phyloP scores from a whole-genome alignment of 1,140 invertebrate genomes.

The Tetramorium simillimum region DNA sequence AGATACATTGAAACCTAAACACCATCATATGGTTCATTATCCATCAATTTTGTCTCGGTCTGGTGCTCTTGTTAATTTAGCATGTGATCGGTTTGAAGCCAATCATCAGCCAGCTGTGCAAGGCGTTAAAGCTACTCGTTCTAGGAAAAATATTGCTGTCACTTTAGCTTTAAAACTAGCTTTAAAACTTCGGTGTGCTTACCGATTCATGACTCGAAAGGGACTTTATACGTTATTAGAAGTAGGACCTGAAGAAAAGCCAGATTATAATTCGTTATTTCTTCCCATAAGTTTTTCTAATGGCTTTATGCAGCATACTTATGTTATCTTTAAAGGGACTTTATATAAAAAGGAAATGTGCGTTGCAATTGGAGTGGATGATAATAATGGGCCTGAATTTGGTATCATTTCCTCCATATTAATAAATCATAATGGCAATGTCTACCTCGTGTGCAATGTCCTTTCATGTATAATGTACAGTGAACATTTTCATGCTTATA shows the following conservation, averaged over 20 bases:
- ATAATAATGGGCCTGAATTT: neutral
- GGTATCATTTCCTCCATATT: constrained; percentile 5
- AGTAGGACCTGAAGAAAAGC: neutral
- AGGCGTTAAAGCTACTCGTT: neutral
- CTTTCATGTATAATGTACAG: neutral
- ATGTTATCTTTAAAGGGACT: neutral
- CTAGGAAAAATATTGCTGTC: neutral
- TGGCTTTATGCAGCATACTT: constrained; percentile 1
- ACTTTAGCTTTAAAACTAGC: constrained; percentile 12
- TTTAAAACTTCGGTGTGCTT: constrained; percentile 12
- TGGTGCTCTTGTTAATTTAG: neutral
- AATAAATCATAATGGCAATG: neutral
- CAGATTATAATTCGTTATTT: neutral
- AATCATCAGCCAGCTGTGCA: neutral
- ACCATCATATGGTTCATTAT: neutral
- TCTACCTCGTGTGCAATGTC: neutral
- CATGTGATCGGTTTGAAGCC: neutral
- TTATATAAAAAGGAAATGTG: constrained; percentile 14
- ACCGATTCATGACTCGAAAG: neutral
- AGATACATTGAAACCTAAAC: neutral
- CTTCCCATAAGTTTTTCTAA: neutral
- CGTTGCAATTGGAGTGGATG: neutral
- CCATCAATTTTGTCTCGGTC: neutral
- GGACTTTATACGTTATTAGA: neutral
- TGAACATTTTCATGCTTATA: constrained; percentile 25